A percentile compares a stretch with the other conserved stretches of the same genome.
phyloP scores from a whole-genome alignment of 2,888 invertebrate species.

The Parnassius orleans region DNA sequence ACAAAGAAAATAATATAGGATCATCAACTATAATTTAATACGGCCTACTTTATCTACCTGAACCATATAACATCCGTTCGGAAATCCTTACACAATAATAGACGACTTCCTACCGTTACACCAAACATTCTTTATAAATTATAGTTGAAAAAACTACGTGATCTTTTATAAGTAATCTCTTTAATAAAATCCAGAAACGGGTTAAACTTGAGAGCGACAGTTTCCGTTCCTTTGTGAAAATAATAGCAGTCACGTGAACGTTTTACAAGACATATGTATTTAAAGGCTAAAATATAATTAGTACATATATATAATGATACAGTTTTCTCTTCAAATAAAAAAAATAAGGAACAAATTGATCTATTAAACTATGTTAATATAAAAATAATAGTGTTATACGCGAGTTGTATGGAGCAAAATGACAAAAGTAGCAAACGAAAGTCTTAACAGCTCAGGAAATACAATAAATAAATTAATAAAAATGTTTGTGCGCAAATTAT shows the following conservation, averaged over 20 bases:
- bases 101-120: slow-evolving; percentile 69
- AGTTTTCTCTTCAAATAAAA: no score
- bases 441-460: no score
- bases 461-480: no score
- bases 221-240: slow-evolving; percentile 61
- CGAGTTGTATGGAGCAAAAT: no score
- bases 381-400: no score
- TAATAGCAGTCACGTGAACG: slow-evolving; percentile 25
- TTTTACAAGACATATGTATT: slow-evolving; percentile 17
- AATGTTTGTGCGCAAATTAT: no score
- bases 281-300: no score
- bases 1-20: slow-evolving; percentile 29
- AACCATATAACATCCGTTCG: slow-evolving; percentile 62
- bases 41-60: slow-evolving; percentile 49
- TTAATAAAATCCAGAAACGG: slow-evolving; percentile 57
- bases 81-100: slow-evolving; percentile 70
- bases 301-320: no score
- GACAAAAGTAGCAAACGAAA: no score
- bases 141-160: slow-evolving; percentile 48
- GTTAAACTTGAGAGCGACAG: slow-evolving; percentile 59
- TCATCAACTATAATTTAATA: slow-evolving; percentile 31
- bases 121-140: slow-evolving; percentile 42
- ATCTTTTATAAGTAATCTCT: slow-evolving; percentile 61
- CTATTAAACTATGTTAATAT: no score
- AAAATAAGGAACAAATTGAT: no score